Evolutionary conservation across 2,113 vertebrate species (phyloP).

Genomic region (Lepidothrix coronata): DNA sequence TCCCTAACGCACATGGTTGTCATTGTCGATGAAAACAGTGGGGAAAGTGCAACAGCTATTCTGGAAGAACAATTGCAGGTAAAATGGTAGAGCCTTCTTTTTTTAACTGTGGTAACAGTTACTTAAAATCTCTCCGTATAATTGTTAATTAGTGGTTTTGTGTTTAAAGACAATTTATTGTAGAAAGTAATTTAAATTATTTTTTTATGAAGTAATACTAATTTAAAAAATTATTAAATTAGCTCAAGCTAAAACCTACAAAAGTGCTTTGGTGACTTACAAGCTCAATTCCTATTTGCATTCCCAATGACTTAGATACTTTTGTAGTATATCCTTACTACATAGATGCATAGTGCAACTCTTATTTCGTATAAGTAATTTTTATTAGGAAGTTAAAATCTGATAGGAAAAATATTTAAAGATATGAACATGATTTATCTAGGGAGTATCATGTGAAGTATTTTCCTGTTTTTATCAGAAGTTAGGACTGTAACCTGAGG

Average conservation of each 20-base stretch:
- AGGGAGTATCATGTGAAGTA: neutral
- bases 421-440: neutral
- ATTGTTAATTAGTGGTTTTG: neutral
- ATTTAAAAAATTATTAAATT: neutral
- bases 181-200: neutral
- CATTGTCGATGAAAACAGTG: constrained; percentile 94
- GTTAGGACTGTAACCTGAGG: neutral
- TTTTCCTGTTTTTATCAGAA: neutral
- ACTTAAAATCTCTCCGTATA: neutral
- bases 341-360: neutral
- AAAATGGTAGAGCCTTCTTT: neutral
- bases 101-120: neutral
- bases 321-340: neutral
- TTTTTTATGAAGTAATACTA: neutral
- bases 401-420: neutral
- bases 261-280: neutral
- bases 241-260: neutral
- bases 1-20: constrained; percentile 99
- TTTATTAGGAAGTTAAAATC: neutral
- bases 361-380: neutral
- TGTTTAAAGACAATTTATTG: neutral
- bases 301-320: neutral
- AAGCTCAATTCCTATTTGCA: neutral
- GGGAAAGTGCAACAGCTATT: constrained; percentile 87
- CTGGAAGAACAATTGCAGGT: constrained; percentile 95